phyloP scores from a whole-genome alignment of 1,140 invertebrate species.

The Drosophila pandora region DNA sequence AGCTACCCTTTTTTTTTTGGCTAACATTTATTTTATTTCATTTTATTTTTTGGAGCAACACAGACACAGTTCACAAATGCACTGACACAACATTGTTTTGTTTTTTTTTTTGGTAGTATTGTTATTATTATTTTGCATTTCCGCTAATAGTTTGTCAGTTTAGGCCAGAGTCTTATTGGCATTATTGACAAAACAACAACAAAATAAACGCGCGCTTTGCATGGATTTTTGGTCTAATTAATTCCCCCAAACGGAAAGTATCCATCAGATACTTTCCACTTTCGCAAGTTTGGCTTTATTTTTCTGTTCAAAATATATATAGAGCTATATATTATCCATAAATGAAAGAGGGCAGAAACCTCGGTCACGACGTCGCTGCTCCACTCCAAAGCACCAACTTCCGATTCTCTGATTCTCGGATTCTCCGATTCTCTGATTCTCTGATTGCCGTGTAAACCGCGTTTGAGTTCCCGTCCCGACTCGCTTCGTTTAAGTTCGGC shows the following conservation, averaged over 20 bases:
- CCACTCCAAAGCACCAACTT: conserved; percentile 68
- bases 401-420: conserved; percentile 63
- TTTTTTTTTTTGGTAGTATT: background rate
- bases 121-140: conserved; percentile 67
- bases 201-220: conserved; percentile 57
- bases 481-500: conserved; percentile 33
- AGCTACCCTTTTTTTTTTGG: conserved; percentile 55
- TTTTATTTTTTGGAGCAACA: conserved; percentile 55
- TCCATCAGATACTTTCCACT: conserved; percentile 74
- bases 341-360: conserved; percentile 59
- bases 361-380: conserved; percentile 62
- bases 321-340: conserved; percentile 29
- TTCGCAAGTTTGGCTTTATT: conserved; percentile 55
- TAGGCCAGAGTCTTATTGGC: conserved; percentile 20
- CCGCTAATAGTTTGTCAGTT: conserved; percentile 58
- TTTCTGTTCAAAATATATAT: conserved; percentile 25
- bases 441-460: conserved; percentile 42
- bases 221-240: conserved; percentile 49
- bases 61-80: conserved; percentile 40
- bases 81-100: conserved; percentile 26
- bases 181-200: conserved; percentile 74
- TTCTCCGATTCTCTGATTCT: conserved; percentile 41
- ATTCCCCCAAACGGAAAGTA: conserved; percentile 55
- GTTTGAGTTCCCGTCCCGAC: conserved; percentile 16
- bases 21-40: conserved; percentile 56